Conservation (phyloP, 1,140 invertebrate genomes). For the Wasmannia auropunctata region DNA sequence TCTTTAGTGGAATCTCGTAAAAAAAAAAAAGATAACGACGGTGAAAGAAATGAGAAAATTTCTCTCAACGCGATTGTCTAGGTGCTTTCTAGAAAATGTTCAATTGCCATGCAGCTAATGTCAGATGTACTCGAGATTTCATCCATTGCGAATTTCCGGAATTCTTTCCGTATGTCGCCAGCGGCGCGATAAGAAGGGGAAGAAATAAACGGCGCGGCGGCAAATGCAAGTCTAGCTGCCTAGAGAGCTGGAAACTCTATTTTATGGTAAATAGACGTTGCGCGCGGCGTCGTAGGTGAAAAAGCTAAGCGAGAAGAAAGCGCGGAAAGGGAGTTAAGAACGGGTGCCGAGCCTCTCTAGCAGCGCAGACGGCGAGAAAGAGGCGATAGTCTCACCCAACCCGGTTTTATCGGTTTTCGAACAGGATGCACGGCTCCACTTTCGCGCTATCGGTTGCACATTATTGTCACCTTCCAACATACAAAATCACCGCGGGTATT, state of each 20-base stretch:
- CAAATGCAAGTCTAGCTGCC: constrained; percentile 52
- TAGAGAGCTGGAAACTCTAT: constrained; percentile 74
- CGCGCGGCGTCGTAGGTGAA: constrained; percentile 43
- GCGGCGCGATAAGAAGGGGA: constrained; percentile 71
- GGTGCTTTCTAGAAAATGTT: constrained; percentile 8
- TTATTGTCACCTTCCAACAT: constrained; percentile 55
- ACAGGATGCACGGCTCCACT: constrained; percentile 21
- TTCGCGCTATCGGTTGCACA: constrained; percentile 40
- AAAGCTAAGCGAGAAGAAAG: constrained; percentile 45
- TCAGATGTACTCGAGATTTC: constrained; percentile 53
- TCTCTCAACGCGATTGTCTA: background rate
- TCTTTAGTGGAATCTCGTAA: background rate
- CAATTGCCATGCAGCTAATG: constrained; percentile 30
- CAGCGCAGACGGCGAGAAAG: constrained; percentile 33
- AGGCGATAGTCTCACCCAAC: constrained; percentile 57
- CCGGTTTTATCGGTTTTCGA: constrained; percentile 69
- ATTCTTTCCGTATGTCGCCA: constrained; percentile 70
- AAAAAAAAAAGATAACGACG: background rate
- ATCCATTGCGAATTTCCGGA: constrained; percentile 45
- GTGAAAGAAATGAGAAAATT: background rate
- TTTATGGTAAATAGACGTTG: constrained; percentile 75
- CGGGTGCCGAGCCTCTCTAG: constrained; percentile 21
- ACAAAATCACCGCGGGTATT: constrained; percentile 33
- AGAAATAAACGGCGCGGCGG: constrained; percentile 65
- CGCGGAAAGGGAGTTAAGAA: constrained; percentile 54